phyloP scores from a whole-genome alignment of 2,797 vertebrate genomes.

The Cyclopterus lumpus region DNA sequence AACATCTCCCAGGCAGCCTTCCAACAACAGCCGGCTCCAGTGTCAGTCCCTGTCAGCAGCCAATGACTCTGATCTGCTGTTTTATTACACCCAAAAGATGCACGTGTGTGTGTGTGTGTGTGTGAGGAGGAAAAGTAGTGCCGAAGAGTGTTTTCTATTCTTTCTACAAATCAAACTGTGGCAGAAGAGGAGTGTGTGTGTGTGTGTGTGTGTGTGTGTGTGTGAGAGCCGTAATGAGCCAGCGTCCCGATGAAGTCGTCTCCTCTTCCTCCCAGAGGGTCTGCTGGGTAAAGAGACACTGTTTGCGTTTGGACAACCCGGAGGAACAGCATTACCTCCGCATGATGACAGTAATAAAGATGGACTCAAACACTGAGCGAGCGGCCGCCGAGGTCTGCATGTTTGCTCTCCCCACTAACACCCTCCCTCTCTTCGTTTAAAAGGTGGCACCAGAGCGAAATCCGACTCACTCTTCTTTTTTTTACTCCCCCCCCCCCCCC shows the following conservation, averaged over 20 bases:
- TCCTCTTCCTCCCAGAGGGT: conserved; percentile 56
- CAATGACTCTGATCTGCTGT: conserved; percentile 77
- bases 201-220: conserved; percentile 29
- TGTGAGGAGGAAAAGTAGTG: conserved; percentile 13
- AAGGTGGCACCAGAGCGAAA: conserved; percentile 24
- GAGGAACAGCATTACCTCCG: conserved; percentile 50
- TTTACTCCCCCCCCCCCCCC: no score
- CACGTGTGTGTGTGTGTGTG: conserved; percentile 18
- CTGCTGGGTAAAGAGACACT: conserved; percentile 71
- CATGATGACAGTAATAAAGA: conserved; percentile 71
- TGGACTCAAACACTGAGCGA: conserved; percentile 51
- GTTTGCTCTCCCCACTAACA: conserved; percentile 47
- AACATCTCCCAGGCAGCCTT: conserved; percentile 80
- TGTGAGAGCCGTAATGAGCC: conserved; percentile 69
- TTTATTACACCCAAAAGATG: conserved; percentile 76
- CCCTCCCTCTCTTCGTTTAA: conserved; percentile 2
- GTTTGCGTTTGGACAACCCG: conserved; percentile 63
- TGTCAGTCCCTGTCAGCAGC: conserved; percentile 78
- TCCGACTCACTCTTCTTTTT: conserved; percentile 13
- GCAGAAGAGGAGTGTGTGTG: conserved; percentile 25
- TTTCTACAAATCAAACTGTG: conserved; percentile 28
- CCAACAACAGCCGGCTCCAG: conserved; percentile 76
- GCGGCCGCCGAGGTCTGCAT: conserved; percentile 27
- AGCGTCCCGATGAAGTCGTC: conserved; percentile 62
- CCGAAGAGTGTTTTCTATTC: neutral